Evolutionary conservation across 2,113 vertebrate genomes (phyloP).

Genomic region (Hyla sarda): DNA sequence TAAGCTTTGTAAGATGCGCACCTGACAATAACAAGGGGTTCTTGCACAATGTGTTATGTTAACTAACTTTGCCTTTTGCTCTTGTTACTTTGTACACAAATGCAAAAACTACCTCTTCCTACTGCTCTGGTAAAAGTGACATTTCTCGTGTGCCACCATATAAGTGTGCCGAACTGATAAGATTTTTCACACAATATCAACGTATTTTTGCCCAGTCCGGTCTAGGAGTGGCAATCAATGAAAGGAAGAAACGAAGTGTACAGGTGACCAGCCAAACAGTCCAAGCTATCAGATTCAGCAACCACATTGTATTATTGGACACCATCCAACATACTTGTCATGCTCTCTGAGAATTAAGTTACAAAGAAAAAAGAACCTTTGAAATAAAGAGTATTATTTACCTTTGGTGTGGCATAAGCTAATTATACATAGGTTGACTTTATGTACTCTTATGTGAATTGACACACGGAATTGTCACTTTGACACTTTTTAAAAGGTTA

Average conservation of each 20-base stretch:
- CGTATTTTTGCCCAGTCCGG: neutral
- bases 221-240: neutral
- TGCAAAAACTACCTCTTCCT: neutral
- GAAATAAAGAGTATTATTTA: neutral
- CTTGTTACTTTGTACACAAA: no score
- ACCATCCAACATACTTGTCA: neutral
- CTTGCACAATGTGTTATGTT: no score
- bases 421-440: neutral
- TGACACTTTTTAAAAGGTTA: neutral
- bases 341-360: neutral
- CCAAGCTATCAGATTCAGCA: neutral
- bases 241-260: neutral
- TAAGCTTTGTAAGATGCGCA: no score
- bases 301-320: neutral
- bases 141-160: neutral
- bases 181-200: neutral
- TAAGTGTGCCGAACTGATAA: neutral
- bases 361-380: conserved; percentile 5
- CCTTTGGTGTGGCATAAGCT: neutral
- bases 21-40: no score
- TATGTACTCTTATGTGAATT: neutral
- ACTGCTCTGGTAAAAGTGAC: neutral
- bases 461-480: neutral
- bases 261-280: neutral
- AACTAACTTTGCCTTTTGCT: no score